Evolutionary conservation across 2,113 vertebrate species (phyloP).

Genomic region (Eidolon helvum): DNA sequence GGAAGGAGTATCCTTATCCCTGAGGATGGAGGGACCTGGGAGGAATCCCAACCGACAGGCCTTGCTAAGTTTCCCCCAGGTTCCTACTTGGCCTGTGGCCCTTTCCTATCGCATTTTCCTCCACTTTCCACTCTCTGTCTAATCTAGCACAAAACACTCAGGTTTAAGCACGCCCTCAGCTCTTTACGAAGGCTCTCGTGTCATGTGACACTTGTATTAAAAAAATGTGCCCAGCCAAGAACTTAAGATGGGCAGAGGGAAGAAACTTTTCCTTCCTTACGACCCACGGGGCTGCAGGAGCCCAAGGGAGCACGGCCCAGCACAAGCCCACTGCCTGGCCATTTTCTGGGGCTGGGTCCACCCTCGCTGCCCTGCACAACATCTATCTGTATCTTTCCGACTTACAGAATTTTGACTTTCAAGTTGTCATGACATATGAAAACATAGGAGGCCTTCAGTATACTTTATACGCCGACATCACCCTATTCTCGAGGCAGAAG

Average conservation of each 20-base stretch:
- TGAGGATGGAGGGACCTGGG: fast-evolving
- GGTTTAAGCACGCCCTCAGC: background rate
- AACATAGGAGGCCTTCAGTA: background rate
- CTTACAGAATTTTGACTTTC: background rate
- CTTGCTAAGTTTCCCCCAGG: background rate
- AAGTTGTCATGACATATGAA: background rate
- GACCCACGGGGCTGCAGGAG: background rate
- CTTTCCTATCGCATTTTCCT: background rate
- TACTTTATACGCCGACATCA: background rate
- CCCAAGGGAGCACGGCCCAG: background rate
- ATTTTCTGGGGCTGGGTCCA: background rate
- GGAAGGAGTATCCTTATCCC: background rate
- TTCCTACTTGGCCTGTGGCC: background rate
- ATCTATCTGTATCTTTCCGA: background rate
- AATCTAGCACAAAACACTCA: background rate
- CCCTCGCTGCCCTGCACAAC: background rate
- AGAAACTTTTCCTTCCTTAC: background rate
- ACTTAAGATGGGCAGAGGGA: too few species aligned
- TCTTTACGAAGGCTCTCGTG: background rate
- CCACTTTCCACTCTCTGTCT: background rate
- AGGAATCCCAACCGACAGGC: background rate
- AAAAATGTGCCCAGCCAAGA: background rate
- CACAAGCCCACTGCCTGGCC: background rate
- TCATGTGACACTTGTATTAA: background rate
- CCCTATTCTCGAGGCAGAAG: background rate